Percentiles rank a stretch among this genome's conserved stretches.
These are phyloP conservation scores for Cephalopterus ornatus DNA, from an alignment of 2,113 vertebrate species.

Conservation along the genomic window DNA sequence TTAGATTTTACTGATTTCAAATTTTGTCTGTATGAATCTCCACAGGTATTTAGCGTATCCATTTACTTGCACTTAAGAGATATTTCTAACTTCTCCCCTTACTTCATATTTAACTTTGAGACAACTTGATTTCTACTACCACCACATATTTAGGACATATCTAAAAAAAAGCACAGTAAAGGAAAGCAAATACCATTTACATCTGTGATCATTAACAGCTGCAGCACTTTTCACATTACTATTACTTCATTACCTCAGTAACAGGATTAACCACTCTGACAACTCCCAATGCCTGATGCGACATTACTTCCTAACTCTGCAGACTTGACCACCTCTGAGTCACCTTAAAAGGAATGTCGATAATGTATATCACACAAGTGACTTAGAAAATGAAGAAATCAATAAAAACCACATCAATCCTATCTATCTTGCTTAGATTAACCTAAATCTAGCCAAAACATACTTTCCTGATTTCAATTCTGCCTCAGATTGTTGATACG, in stretches of 20 bases:
- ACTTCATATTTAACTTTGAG: neutral
- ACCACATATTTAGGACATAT: neutral
- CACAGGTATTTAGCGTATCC: neutral
- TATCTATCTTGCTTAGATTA: neutral
- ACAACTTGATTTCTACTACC: neutral
- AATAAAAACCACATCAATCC: neutral
- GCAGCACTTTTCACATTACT: neutral
- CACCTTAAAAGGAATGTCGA: neutral
- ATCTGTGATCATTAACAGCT: neutral
- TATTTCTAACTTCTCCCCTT: neutral
- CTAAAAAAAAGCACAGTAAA: neutral
- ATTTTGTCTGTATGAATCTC: neutral
- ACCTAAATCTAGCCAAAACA: neutral
- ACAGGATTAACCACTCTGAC: neutral
- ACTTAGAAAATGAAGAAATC: slow-evolving; percentile 16
- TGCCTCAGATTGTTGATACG: neutral
- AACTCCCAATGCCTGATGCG: neutral
- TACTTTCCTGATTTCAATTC: neutral
- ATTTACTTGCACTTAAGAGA: neutral
- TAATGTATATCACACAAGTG: neutral
- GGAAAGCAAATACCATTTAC: neutral
- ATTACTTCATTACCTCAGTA: neutral
- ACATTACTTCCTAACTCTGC: neutral
- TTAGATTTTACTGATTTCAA: neutral
- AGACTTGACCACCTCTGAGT: neutral